A percentile compares a stretch with the other conserved stretches of the same genome.
phyloP scores from a whole-genome alignment of 2,797 vertebrate genomes.

The Diplodus sargus region DNA sequence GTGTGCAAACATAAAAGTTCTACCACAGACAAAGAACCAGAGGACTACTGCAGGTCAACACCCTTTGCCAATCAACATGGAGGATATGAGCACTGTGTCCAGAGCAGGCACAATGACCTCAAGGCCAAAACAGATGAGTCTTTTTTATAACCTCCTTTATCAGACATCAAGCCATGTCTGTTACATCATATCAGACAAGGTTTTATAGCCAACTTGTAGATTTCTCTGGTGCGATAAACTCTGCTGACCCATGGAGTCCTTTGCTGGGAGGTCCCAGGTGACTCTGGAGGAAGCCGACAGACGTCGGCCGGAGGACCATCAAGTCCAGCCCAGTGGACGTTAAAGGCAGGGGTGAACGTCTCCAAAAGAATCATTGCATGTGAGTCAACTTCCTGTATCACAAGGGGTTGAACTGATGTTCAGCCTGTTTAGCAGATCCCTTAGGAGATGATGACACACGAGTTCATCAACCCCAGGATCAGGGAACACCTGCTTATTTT shows the following conservation, averaged over 20 bases:
- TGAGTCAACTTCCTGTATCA: conserved; percentile 72
- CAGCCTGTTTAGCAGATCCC: conserved; percentile 31
- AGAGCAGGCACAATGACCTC: conserved; percentile 41
- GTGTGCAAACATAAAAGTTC: conserved; percentile 31
- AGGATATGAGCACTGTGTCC: conserved; percentile 51
- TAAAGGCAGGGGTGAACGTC: conserved; percentile 40
- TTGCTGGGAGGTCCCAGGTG: conserved; percentile 55
- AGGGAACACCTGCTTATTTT: conserved; percentile 52
- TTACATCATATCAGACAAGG: conserved; percentile 48
- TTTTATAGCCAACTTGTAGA: conserved; percentile 59
- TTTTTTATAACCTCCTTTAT: conserved; percentile 65
- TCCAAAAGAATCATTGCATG: conserved; percentile 68
- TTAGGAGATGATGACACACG: conserved; percentile 46
- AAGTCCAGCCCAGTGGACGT: conserved; percentile 41
- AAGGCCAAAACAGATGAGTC: conserved; percentile 57
- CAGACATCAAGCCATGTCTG: conserved; percentile 46
- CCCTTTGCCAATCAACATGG: conserved; percentile 50
- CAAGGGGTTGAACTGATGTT: conserved; percentile 32
- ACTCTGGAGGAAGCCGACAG: conserved; percentile 64
- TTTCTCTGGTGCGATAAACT: conserved; percentile 59
- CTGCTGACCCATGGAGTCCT: conserved; percentile 32
- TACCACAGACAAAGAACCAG: conserved; percentile 51
- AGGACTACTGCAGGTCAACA: conserved; percentile 22
- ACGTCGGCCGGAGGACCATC: conserved; percentile 41
- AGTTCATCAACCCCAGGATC: conserved; percentile 35